A percentile compares a stretch with the other conserved stretches of the same genome.
Evolutionary conservation across 2,113 vertebrate species (phyloP).

Genomic region (Ovis aries): DNA sequence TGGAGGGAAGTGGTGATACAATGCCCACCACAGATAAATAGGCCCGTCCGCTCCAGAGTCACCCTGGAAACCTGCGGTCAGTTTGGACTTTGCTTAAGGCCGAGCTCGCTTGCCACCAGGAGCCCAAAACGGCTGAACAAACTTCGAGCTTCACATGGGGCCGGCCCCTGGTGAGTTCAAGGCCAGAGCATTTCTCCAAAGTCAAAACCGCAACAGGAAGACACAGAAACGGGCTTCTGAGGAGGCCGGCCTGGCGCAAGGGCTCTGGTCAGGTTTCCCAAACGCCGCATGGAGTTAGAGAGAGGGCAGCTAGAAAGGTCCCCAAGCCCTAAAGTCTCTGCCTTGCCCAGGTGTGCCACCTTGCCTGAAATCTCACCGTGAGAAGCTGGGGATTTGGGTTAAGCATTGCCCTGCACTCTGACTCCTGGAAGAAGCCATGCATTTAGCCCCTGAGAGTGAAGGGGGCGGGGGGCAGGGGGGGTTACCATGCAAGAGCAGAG

Average conservation of each 20-base stretch:
- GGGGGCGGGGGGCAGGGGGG: rapidly evolving
- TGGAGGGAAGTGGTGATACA: constrained; percentile 54
- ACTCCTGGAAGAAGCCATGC: background rate
- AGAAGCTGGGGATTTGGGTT: background rate
- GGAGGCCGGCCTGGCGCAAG: background rate
- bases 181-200: constrained; percentile 63
- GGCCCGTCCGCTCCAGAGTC: background rate
- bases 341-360: background rate
- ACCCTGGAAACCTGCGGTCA: constrained; percentile 68
- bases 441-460: rapidly evolving
- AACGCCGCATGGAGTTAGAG: background rate
- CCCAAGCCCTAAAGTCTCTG: background rate
- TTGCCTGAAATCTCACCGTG: background rate
- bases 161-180: constrained; percentile 51
- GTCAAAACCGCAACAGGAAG: constrained; percentile 67
- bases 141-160: constrained; percentile 55
- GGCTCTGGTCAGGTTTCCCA: background rate
- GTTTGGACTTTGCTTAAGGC: constrained; percentile 61
- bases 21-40: constrained; percentile 61
- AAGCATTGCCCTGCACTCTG: rapidly evolving
- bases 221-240: background rate
- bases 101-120: constrained; percentile 44
- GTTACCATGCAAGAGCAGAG: too few species aligned
- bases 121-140: constrained; percentile 74
- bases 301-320: background rate